A percentile compares a stretch with the other conserved stretches of the same genome.
phyloP scores from a whole-genome alignment of 2,888 invertebrate species.

The Lissocephala sabroskyi region DNA sequence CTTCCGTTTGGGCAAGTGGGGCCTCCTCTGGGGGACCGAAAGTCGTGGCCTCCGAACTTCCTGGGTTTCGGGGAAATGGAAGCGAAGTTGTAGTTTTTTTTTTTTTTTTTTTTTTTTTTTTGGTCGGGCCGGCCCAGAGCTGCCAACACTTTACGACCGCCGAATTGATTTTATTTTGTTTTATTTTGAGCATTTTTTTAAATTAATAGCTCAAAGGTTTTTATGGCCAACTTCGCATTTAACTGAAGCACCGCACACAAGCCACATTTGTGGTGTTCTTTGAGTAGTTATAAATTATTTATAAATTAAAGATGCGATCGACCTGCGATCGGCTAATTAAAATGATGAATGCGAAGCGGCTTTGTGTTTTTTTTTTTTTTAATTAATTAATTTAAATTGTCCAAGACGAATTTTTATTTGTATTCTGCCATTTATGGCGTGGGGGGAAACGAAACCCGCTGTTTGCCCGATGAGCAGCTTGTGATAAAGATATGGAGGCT shows the following conservation, averaged over 20 bases:
- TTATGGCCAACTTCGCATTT: constrained; percentile 21
- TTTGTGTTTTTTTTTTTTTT: constrained; percentile 16
- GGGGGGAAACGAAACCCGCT: constrained; percentile 2
- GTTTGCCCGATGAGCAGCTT: constrained; percentile 26
- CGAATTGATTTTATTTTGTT: too few relatives aligned
- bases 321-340: constrained; percentile 30
- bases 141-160: too few relatives aligned
- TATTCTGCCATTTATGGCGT: too few relatives aligned
- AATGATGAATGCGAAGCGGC: constrained; percentile 54
- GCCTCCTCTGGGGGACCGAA: too few relatives aligned
- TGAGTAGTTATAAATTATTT: constrained; percentile 44
- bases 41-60: too few relatives aligned
- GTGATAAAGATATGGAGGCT: constrained; percentile 21
- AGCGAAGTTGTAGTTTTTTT: too few relatives aligned
- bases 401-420: constrained; percentile 1
- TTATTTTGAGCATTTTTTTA: too few relatives aligned
- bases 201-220: constrained; percentile 31
- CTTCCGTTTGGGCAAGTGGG: too few relatives aligned
- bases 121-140: too few relatives aligned
- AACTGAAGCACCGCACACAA: neutral
- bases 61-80: too few relatives aligned
- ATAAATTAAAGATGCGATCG: constrained; percentile 29
- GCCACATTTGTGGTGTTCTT: neutral
- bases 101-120: too few relatives aligned
- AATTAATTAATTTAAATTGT: constrained; percentile 36